Percentiles rank a stretch among this genome's conserved stretches.
Conservation (phyloP, 1,140 invertebrate genomes). For the Caenorhabditis inopinata region DNA sequence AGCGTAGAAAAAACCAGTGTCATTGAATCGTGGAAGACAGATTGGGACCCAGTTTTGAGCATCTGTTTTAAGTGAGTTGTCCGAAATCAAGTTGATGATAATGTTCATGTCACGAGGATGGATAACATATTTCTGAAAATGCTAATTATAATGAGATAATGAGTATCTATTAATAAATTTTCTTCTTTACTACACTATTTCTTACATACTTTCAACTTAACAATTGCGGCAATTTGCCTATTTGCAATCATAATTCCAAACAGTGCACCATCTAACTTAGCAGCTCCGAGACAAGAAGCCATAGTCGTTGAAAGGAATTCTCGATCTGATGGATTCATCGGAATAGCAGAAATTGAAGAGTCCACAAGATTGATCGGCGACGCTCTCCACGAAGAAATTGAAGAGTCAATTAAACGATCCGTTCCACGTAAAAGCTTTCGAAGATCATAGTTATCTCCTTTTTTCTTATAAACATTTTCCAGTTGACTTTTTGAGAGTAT, state of each 20-base stretch:
- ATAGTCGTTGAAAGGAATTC: slow-evolving; percentile 36
- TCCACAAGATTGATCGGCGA: slow-evolving; percentile 15
- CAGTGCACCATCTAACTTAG: slow-evolving; percentile 34
- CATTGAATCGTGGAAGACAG: neutral
- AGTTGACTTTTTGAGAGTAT: slow-evolving; percentile 38
- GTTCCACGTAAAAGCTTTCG: slow-evolving; percentile 37
- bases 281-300: slow-evolving; percentile 8
- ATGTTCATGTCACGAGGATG: slow-evolving; percentile 45
- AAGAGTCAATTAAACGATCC: slow-evolving; percentile 8
- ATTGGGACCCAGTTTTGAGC: slow-evolving; percentile 13
- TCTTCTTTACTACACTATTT: no score
- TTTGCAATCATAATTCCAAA: slow-evolving; percentile 26
- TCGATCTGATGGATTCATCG: slow-evolving; percentile 39
- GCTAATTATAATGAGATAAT: no score
- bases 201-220: slow-evolving; percentile 37
- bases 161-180: no score
- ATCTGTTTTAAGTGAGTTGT: neutral
- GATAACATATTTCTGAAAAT: slow-evolving; percentile 21
- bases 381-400: slow-evolving; percentile 29
- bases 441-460: slow-evolving; percentile 45
- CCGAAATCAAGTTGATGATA: slow-evolving; percentile 39
- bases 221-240: slow-evolving; percentile 33
- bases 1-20: slow-evolving; percentile 44
- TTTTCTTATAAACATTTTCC: slow-evolving; percentile 43
- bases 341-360: slow-evolving; percentile 28